Evolutionary conservation across 2,888 invertebrate genomes (phyloP), one percentile per base, ranked within the genome.

Genomic region (Alloscopus bannaensis): DNA sequence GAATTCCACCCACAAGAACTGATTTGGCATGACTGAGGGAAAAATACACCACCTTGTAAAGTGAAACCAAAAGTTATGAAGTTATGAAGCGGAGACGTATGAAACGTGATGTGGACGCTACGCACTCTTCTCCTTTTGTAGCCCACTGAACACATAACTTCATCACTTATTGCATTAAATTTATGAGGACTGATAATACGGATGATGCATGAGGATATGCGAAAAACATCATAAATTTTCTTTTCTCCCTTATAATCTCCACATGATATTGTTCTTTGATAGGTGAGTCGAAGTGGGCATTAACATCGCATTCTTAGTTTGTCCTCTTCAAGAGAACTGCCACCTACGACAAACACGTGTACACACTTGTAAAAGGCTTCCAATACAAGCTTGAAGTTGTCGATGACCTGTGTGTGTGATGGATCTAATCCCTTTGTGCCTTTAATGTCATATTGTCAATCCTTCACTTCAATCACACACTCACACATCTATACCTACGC

Each of bases 301-400:
- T n/a, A n/a, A n/a, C n/a, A n/a, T n/a, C n/a, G n/a, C n/a, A n/a
- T n/a, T n/a, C n/a, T n/a, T n/a, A n/a, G n/a, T n/a, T n/a, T n/a
- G n/a, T n/a, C n/a, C n/a, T n/a, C n/a, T n/a, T n/a, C n/a, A n/a
- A 47, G 3, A 13, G 47, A 18, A 18, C 47, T 42, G 26, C 62
- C 65, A 70, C 80, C 80, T 70, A 80, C 80, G 52, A 80, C 26
- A 75, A 80, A 75, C 80, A 75, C 80, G 80, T 80, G 80, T 29
- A n/a, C n/a, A n/a, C n/a, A n/a, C 36, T 8, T 36, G 13, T 36
- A 8, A 36, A 36, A 36, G 13, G 36, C 13, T 36, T 36, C 36
- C 6, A n/a, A n/a, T n/a, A n/a, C n/a, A n/a, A n/a, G n/a, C n/a
- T n/a, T n/a, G n/a, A n/a, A n/a, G n/a, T n/a, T n/a, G n/a, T n/a